Evolutionary conservation across 2,888 invertebrate genomes (phyloP), one percentile per base, ranked within the genome.

Genomic region (Caenorhabditis afra): DNA sequence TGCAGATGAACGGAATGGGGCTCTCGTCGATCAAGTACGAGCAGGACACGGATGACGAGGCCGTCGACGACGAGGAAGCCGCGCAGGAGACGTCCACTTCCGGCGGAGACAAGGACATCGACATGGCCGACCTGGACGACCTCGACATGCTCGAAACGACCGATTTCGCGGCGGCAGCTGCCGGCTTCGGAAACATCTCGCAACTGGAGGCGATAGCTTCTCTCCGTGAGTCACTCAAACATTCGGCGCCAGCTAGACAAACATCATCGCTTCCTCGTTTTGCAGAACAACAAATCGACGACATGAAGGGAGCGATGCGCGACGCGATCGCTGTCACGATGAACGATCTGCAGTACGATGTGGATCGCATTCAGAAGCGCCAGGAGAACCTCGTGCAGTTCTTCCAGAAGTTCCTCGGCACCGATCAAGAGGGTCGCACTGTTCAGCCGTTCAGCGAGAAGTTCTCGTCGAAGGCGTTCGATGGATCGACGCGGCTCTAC

Each of bases 1-100:
- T 79, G 47, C 57, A 79, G 79, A 53, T 79, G 52, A 70, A 79
- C 62, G 70, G 65, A 50, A 67, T 79, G 67, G 79, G 79, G 47
- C 70, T 79, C 50, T 35, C 79, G 23, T 67, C 67, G 29, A 70
- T 79, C 29, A 66, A 47, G 49, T 79, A 65, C 44, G 66, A 74
- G 53, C 62, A 74, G 14, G 58, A 59, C 3, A 52, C 62, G 23
- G 71, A 71, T 29, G 64, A 64, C 39, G 71, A 78, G 20, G 58
- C 62, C 29, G 29, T 29, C 29, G 29, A 29, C 29, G 29, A 29
- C 29, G 29, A 29, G 29, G 29, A 29, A 29, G 29, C 29, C 16
- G 67, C 71, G n/a, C 71, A 62, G 37, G 71, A 73, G 67, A 73
- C 78, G n/a, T 66, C 71, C 23, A 67, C 71, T 20, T 78, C 78